phyloP scores from a whole-genome alignment of 2,888 invertebrate species.

The Xestia c-nigrum region DNA sequence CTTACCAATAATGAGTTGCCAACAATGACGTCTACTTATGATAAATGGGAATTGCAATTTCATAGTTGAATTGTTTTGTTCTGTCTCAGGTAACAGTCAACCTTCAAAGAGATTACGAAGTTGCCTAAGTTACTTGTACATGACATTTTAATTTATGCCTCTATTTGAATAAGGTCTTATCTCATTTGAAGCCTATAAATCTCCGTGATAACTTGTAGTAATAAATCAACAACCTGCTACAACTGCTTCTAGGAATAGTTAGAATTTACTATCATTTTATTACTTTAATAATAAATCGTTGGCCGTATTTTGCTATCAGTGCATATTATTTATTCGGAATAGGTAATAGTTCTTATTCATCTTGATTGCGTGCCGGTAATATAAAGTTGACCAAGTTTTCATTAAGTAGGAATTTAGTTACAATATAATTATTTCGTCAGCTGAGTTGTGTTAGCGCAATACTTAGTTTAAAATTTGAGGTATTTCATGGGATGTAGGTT shows the following conservation, averaged over 20 bases:
- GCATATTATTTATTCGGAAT: slow-evolving; percentile 37
- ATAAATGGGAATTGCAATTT: slow-evolving; percentile 6
- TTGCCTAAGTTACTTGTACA: slow-evolving; percentile 27
- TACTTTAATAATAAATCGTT: slow-evolving; percentile 41
- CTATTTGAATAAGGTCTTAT: slow-evolving; percentile 41
- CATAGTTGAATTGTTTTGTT: slow-evolving; percentile 3
- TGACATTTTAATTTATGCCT: slow-evolving; percentile 30
- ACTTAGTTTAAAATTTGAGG: not conserved
- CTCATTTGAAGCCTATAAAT: slow-evolving; percentile 46
- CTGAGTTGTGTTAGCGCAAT: not conserved
- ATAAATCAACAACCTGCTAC: slow-evolving; percentile 48
- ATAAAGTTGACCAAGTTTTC: slow-evolving; percentile 15
- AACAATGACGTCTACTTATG: not conserved
- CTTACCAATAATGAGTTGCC: too few species aligned
- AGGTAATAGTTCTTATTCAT: slow-evolving; percentile 36
- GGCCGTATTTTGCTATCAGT: slow-evolving; percentile 37
- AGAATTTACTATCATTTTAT: slow-evolving; percentile 44
- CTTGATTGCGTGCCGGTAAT: slow-evolving; percentile 27
- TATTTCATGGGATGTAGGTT: not conserved
- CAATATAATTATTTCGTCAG: slow-evolving; percentile 24
- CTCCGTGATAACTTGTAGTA: slow-evolving; percentile 23
- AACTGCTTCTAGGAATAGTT: slow-evolving; percentile 16
- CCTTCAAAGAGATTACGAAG: slow-evolving; percentile 18
- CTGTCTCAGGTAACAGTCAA: not conserved
- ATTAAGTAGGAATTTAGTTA: not conserved